Conservation (phyloP, 2,113 vertebrate species). For the Apus apus region DNA sequence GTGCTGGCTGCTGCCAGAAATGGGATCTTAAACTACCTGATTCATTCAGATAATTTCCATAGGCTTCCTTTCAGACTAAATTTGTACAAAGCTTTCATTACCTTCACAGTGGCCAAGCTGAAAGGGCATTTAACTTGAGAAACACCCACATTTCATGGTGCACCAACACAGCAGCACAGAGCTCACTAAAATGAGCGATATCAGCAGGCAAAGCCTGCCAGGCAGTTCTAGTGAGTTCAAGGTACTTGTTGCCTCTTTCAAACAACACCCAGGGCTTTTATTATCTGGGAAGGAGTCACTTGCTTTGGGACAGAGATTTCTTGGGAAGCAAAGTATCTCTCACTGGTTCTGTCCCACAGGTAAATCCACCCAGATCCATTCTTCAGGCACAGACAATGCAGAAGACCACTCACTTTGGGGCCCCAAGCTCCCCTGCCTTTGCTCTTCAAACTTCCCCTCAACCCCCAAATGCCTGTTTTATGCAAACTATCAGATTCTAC, state of each 20-base stretch:
- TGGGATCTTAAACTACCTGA: background rate
- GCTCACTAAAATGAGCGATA: background rate
- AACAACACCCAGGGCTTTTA: background rate
- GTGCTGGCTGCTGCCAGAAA: background rate
- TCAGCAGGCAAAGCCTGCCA: background rate
- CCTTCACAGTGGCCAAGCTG: background rate
- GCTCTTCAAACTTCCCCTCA: background rate
- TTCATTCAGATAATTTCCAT: background rate
- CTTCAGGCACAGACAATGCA: accelerated
- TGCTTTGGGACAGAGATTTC: background rate
- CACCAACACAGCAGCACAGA: background rate
- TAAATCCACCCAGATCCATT: background rate
- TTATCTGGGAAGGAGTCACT: background rate
- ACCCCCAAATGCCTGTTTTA: background rate
- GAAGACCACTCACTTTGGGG: no score
- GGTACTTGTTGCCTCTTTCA: background rate
- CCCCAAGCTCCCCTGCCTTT: background rate
- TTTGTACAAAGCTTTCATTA: background rate
- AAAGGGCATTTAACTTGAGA: background rate
- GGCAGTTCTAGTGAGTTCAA: background rate
- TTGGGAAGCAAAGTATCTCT: background rate
- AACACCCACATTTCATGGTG: background rate
- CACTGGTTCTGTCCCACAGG: background rate
- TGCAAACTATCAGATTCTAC: no score
- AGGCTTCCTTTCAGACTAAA: background rate